Conservation (phyloP, 2,888 invertebrate species). For the Trachelus tabidus region DNA sequence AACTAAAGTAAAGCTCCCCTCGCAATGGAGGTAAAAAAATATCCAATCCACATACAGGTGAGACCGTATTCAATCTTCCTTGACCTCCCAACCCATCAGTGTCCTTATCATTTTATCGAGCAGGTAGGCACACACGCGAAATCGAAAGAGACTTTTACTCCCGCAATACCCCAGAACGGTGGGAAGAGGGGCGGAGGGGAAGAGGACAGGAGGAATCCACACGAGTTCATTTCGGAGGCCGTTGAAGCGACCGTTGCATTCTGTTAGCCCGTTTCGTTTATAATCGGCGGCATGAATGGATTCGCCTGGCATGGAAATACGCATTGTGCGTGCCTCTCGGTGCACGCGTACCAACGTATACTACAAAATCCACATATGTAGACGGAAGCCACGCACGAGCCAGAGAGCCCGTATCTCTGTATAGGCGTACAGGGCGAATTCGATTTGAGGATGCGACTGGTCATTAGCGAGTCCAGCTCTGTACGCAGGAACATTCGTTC, state of each 20-base stretch:
- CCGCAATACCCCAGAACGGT: background rate
- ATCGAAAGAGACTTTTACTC: background rate
- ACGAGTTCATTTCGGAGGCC: background rate
- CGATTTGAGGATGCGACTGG: constrained; percentile 53
- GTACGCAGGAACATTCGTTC: constrained; percentile 11
- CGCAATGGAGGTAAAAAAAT: background rate
- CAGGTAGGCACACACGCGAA: background rate
- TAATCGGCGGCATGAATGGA: constrained; percentile 56
- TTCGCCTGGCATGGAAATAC: constrained; percentile 2
- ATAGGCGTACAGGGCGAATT: constrained; percentile 32
- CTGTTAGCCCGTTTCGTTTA: constrained; percentile 43
- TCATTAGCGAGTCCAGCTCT: constrained; percentile 54
- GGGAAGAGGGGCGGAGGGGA: no score
- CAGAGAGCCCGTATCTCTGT: background rate
- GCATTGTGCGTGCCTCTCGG: background rate
- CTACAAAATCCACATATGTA: background rate
- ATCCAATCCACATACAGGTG: background rate
- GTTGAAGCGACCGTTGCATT: background rate
- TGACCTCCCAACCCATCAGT: background rate
- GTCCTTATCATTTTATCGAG: background rate
- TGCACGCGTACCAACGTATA: background rate
- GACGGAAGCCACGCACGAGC: background rate
- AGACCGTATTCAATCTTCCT: background rate
- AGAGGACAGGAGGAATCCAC: no score
- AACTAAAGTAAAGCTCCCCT: background rate